These are phyloP conservation scores for Sebastiscus albofasciatus DNA, from an alignment of 2,797 vertebrate species.

Conservation along the genomic window DNA sequence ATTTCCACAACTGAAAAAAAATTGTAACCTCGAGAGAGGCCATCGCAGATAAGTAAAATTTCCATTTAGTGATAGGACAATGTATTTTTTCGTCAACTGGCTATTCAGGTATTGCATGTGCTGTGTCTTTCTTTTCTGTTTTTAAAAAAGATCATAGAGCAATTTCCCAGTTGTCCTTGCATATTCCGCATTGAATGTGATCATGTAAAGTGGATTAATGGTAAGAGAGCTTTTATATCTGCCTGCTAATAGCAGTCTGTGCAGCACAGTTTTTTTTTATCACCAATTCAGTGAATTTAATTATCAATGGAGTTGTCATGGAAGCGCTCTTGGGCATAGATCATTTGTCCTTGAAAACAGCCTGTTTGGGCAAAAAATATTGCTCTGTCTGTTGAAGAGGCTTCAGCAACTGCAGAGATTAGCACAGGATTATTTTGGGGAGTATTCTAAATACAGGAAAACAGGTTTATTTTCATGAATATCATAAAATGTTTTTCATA, in stretches of 20 bases:
- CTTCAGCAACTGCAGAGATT: not conserved
- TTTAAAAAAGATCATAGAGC: conserved; percentile 7
- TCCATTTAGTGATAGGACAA: not conserved
- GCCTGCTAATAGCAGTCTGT: conserved; percentile 33
- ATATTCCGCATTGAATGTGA: conserved; percentile 16
- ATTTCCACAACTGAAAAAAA: conserved; percentile 1
- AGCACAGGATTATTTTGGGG: not conserved
- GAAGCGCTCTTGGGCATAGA: conserved; percentile 49
- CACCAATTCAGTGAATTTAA: conserved; percentile 55
- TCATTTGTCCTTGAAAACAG: conserved; percentile 63
- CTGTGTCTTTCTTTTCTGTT: not conserved
- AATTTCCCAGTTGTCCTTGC: conserved; percentile 29
- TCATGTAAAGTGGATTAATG: conserved; percentile 15
- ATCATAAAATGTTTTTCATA: not conserved
- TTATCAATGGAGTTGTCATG: conserved; percentile 65
- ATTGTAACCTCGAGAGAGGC: not conserved
- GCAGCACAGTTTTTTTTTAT: conserved; percentile 33
- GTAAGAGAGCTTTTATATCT: conserved; percentile 41
- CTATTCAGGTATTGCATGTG: not conserved
- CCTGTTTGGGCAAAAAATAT: conserved; percentile 22
- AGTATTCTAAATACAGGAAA: not conserved
- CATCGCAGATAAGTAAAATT: not conserved
- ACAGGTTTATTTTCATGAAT: not conserved
- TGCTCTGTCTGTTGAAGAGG: conserved; percentile 14
- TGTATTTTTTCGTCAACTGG: not conserved